Evolutionary conservation across 1,140 invertebrate species (phyloP).

Genomic region (Trachymyrmex cornetzi): DNA sequence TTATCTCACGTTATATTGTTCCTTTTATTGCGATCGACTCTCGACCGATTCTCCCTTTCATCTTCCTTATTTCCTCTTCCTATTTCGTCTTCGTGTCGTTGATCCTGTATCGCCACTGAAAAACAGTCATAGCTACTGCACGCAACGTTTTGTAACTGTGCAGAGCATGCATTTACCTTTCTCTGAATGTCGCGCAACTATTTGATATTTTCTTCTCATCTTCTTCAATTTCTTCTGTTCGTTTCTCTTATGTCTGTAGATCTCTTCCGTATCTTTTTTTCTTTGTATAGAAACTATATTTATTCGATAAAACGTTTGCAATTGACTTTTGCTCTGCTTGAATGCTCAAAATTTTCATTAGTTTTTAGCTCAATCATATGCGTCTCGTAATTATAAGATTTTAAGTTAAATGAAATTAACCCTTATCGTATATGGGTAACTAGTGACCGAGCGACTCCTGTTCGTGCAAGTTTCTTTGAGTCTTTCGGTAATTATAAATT

Average conservation of each 20-base stretch:
- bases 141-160: conserved; percentile 13
- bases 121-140: conserved; percentile 32
- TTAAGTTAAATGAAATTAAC: background rate
- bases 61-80: conserved; percentile 21
- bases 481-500: no score
- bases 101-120: conserved; percentile 32
- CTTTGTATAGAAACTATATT: background rate
- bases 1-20: conserved; percentile 42
- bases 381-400: background rate
- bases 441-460: no score
- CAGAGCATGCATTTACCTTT: background rate
- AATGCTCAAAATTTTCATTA: background rate
- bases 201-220: conserved; percentile 41
- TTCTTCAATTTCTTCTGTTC: background rate
- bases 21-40: conserved; percentile 54
- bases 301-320: conserved; percentile 1
- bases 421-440: no score
- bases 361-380: background rate
- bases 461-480: no score
- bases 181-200: background rate
- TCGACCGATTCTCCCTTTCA: conserved; percentile 34
- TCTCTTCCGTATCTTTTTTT: conserved; percentile 1
- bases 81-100: background rate
- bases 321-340: background rate
- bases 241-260: background rate